Base-by-base conservation (phyloP, 2,113 vertebrate species). In the Sporophila hypoxantha region DNA sequence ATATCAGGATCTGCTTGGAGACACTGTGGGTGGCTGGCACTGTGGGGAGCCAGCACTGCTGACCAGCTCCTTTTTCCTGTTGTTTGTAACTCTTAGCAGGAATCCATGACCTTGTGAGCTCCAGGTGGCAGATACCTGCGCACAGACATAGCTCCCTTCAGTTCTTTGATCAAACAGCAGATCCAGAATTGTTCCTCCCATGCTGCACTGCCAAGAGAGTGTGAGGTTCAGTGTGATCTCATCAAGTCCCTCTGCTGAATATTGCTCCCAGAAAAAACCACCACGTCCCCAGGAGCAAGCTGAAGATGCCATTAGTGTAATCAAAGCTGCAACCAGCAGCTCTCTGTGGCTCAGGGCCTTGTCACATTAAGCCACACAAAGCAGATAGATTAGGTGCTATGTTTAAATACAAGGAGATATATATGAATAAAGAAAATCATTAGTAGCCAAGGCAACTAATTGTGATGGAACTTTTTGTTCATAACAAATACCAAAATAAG, bases 401-500 rank as follows among this genome's bases (percentile, higher is more conserved):
- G 77, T 86, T 91, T 92, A 88, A 93, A 82, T 60, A 78, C 36
- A 80, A 50, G 70, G 68, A 85, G 60, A 37, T 76, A 73, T 23
- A 66, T 32, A 53, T 2, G 55, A 81, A 91, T 44, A 67, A 88
- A 88, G 59, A 91, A 92, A 91, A 83, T 84, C 56, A 66, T 89
- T 94, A 94, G 91, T 94, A 93, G 57, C 53, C 92, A 93, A 94
- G 88, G 85, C 77, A 94, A 94, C 93, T 88, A 86, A 88, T 92
- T 84, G 70, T 61, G 47, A 66, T 85, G 82, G 89, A 93, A 87
- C 50, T 17, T 90, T 60, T 69, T 89, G 67, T 61, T 67, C 75
- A 80, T 70, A 91, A 82, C 67, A 93, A 79, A 91, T 84, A 76
- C 32, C 29, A 88, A 86, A 91, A 91, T 57, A 76, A 93, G 21